Evolutionary conservation across 2,797 vertebrate species (phyloP), one percentile per base, ranked within the genome.

Genomic region (Taeniopygia guttata): DNA sequence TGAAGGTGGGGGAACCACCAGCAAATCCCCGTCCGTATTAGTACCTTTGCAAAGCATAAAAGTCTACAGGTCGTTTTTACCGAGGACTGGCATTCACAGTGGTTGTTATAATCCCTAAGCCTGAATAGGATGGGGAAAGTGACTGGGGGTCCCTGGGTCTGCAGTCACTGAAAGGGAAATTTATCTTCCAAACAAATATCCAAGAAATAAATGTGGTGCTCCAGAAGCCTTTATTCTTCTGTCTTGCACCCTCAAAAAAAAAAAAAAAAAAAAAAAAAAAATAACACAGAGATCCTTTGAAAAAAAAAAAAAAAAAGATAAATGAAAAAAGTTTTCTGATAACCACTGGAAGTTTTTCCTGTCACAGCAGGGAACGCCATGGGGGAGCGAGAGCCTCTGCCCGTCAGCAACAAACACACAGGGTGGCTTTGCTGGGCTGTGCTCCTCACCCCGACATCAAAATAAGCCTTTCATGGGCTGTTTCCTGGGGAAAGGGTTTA

Each of bases 351-450:
- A n/a, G 66, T 10, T 77, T 64, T 58, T 42, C 6, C 10, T 3
- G 72, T 32, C 29, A 0, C 43, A 30, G 79, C 13, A 2, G 54
- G 48, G 67, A 46, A 19, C n/a, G 5, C 34, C 5, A 0, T 0
- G 18, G 46, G 25, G 18, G 16, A 32, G n/a, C 1, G 7, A 25
- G 48, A 13, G 36, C 40, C 56, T 17, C 40, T 5, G 73, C 36
- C 66, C 5, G 17, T 4, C 64, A n/a, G 48, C 51, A 36, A 5
- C 58, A 27, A 67, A 46, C 62, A 5, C 16, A 0, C 66, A 2
- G 64, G 36, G 40, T 16, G 60, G 68, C 60, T 80, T 0, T 38
- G 66, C 58, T 21, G n/a, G 1, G 52, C 60, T 34, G 12, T 0
- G 49, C 59, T 75, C 16, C 69, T 62, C 73, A 7, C 34, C 49